Percentiles rank a stretch among this genome's conserved stretches.
Conservation (phyloP, 53 echinoderm and acorn worm species). For the Astropecten irregularis region DNA sequence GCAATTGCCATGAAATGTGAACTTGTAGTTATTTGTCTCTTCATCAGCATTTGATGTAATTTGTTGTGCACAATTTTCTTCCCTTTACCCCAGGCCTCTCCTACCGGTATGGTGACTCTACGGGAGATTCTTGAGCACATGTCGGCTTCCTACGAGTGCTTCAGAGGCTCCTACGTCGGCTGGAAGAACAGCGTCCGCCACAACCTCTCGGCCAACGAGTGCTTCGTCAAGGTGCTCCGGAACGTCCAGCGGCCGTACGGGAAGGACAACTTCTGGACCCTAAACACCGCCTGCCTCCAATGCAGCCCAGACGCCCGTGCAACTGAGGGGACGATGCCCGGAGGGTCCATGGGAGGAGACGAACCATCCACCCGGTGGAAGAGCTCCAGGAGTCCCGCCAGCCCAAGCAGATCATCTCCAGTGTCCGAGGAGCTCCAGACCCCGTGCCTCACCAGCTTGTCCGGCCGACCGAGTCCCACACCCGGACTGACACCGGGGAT, state of each 20-base stretch:
- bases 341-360: background rate
- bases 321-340: background rate
- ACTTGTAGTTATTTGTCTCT: too few relatives aligned
- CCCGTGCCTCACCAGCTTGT: background rate
- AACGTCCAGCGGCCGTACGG: conserved; percentile 58
- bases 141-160: conserved; percentile 48
- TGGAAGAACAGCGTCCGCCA: conserved; percentile 79
- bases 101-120: conserved; percentile 42
- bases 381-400: background rate
- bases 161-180: conserved; percentile 61
- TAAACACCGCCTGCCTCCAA: conserved; percentile 58
- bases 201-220: conserved; percentile 63
- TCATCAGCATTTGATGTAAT: too few relatives aligned
- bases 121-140: conserved; percentile 60
- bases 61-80: too few relatives aligned
- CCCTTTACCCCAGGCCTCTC: conserved; percentile 35
- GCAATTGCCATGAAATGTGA: too few relatives aligned
- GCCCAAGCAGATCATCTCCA: background rate
- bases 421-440: background rate
- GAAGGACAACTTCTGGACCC: conserved; percentile 82
- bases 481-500: conserved; percentile 16
- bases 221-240: conserved; percentile 65
- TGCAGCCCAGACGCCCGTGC: background rate
- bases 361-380: background rate
- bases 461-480: background rate